Conservation (phyloP, 2,888 invertebrate species). For the Meta bourneti region DNA sequence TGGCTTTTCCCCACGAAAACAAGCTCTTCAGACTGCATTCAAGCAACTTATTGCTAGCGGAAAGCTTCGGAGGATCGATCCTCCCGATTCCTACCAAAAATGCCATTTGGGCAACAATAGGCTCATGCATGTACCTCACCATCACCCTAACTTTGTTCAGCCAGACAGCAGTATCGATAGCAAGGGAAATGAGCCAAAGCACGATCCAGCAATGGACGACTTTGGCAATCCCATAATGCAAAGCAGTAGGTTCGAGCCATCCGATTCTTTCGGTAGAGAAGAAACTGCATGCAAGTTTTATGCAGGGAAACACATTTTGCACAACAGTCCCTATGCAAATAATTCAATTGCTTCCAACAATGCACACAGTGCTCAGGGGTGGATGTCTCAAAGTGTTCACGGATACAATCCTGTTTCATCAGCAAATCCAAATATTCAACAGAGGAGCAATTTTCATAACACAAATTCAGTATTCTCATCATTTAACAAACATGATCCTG, state of each 20-base stretch:
- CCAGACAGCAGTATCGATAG: slow-evolving; percentile 22
- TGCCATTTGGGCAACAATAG: slow-evolving; percentile 5
- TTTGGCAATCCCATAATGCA: background rate
- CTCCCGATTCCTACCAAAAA: slow-evolving; percentile 38
- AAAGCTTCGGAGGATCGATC: slow-evolving; percentile 60
- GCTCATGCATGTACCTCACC: slow-evolving; percentile 5
- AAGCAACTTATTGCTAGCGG: slow-evolving; percentile 67
- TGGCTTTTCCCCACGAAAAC: slow-evolving; percentile 61
- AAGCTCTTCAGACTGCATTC: slow-evolving; percentile 65
- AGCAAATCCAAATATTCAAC: slow-evolving; percentile 15
- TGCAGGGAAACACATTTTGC: slow-evolving; percentile 65
- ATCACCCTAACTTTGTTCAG: slow-evolving; percentile 1
- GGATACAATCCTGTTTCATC: slow-evolving; percentile 20
- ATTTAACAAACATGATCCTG: background rate
- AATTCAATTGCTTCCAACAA: background rate
- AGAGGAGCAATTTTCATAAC: slow-evolving; percentile 17
- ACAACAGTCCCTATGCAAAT: slow-evolving; percentile 10
- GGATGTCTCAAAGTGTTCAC: slow-evolving; percentile 21
- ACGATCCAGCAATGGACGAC: background rate
- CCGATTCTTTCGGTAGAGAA: slow-evolving; percentile 21
- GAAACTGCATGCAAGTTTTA: slow-evolving; percentile 65
- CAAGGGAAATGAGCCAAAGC: background rate
- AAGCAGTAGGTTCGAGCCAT: slow-evolving; percentile 2
- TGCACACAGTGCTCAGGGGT: slow-evolving; percentile 5
- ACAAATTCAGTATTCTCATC: slow-evolving; percentile 10